A percentile compares a stretch with the other conserved stretches of the same genome.
Conservation (phyloP, 2,888 invertebrate genomes). For the Neria commutata region DNA sequence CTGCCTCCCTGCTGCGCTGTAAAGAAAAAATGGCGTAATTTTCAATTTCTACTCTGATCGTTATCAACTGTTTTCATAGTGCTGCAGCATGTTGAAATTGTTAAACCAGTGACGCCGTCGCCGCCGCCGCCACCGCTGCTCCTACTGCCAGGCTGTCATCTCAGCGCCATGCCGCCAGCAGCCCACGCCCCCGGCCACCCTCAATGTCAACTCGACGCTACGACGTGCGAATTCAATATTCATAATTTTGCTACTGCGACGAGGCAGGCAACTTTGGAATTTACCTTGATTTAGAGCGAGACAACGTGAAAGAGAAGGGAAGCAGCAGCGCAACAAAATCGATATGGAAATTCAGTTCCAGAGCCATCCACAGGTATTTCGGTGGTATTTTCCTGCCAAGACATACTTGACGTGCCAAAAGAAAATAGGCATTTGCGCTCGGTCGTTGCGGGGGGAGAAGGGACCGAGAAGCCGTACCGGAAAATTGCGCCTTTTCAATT, state of each 20-base stretch:
- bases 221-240: conserved; percentile 43
- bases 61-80: conserved; percentile 32
- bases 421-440: conserved; percentile 45
- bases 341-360: conserved; percentile 2
- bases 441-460: conserved; percentile 31
- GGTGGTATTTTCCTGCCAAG: not conserved
- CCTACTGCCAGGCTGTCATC: not conserved
- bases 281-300: not conserved
- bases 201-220: conserved; percentile 13
- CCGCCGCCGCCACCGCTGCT: not conserved
- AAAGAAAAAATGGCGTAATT: not conserved
- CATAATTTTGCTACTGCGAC: conserved; percentile 38
- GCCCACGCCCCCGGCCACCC: not conserved
- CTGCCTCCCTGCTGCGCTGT: conserved; percentile 8
- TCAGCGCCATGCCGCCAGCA: not conserved
- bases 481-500: conserved; percentile 2
- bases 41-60: conserved; percentile 37
- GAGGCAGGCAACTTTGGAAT: not conserved
- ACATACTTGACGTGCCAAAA: conserved; percentile 43
- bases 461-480: conserved; percentile 15
- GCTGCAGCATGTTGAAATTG: conserved; percentile 19
- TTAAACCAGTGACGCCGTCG: conserved; percentile 5
- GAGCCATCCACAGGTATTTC: conserved; percentile 14
- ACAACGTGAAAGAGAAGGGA: too few species aligned
- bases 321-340: not conserved